phyloP scores from a whole-genome alignment of 1,140 invertebrate genomes.

The Papilio xuthus region DNA sequence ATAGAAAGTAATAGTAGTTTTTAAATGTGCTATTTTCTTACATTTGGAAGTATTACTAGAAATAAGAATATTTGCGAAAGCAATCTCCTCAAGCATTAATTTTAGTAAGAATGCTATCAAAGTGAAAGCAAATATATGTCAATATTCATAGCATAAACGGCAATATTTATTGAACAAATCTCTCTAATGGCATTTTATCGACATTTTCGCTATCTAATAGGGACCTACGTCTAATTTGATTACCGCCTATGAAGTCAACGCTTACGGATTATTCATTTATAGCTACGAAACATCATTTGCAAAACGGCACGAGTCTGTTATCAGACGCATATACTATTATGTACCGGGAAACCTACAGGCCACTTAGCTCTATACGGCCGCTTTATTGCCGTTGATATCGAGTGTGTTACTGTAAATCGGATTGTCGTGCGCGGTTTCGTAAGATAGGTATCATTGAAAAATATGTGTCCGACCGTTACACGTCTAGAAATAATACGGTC shows the following conservation, averaged over 20 bases:
- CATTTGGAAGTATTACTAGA: background rate
- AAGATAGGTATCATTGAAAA: slow-evolving; percentile 67
- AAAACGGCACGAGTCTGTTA: slow-evolving; percentile 33
- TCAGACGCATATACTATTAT: slow-evolving; percentile 39
- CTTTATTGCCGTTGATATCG: slow-evolving; percentile 57
- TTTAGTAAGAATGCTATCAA: slow-evolving; percentile 2
- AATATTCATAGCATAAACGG: background rate
- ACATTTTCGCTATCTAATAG: slow-evolving; percentile 20
- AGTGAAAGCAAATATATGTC: slow-evolving; percentile 18
- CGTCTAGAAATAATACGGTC: slow-evolving; percentile 64
- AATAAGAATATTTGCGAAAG: background rate
- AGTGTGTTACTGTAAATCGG: slow-evolving; percentile 64
- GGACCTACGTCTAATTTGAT: slow-evolving; percentile 16
- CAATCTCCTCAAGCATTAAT: slow-evolving; percentile 2
- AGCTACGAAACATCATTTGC: slow-evolving; percentile 26
- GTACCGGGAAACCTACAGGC: slow-evolving; percentile 33
- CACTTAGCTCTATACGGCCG: slow-evolving; percentile 47
- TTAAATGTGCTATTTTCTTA: background rate
- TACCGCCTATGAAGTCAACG: slow-evolving; percentile 24
- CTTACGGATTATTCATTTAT: slow-evolving; percentile 21
- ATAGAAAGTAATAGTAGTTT: background rate
- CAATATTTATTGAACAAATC: slow-evolving; percentile 17
- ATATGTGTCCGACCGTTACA: slow-evolving; percentile 70
- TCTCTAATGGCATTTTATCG: background rate
- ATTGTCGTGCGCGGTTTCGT: slow-evolving; percentile 60